These are phyloP conservation scores for Grammomys surdaster DNA, from an alignment of 2,113 vertebrate species.

Conservation along the genomic window DNA sequence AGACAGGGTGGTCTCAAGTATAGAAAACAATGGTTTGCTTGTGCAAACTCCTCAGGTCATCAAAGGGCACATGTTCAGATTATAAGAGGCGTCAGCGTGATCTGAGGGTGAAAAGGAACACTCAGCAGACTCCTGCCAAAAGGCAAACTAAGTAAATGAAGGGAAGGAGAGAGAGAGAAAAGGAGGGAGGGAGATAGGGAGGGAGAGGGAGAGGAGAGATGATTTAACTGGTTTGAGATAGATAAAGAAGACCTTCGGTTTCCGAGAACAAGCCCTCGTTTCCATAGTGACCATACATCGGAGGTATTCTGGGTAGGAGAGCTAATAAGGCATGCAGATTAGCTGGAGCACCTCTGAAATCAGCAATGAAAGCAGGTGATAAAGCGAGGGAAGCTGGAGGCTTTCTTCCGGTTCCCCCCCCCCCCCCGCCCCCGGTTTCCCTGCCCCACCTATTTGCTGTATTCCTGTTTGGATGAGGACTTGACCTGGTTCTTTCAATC, in stretches of 20 bases:
- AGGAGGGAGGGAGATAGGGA: accelerated
- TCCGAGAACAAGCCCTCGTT: background rate
- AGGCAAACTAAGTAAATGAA: background rate
- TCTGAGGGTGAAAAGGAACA: background rate
- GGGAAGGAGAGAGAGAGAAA: no score
- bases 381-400: background rate
- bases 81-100: background rate
- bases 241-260: background rate
- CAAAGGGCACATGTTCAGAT: background rate
- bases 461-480: background rate
- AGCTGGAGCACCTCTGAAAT: background rate
- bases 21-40: background rate
- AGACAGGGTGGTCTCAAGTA: background rate
- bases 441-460: accelerated
- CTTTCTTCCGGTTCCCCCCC: background rate
- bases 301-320: no score
- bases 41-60: background rate
- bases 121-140: background rate
- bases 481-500: background rate
- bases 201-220: background rate
- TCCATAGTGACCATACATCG: background rate
- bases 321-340: background rate
- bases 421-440: background rate
- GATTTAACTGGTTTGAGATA: background rate
- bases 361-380: background rate